Evolutionary conservation across 2,113 vertebrate genomes (phyloP), one percentile per base, ranked within the genome.

Genomic region (Salvelinus namaycush): DNA sequence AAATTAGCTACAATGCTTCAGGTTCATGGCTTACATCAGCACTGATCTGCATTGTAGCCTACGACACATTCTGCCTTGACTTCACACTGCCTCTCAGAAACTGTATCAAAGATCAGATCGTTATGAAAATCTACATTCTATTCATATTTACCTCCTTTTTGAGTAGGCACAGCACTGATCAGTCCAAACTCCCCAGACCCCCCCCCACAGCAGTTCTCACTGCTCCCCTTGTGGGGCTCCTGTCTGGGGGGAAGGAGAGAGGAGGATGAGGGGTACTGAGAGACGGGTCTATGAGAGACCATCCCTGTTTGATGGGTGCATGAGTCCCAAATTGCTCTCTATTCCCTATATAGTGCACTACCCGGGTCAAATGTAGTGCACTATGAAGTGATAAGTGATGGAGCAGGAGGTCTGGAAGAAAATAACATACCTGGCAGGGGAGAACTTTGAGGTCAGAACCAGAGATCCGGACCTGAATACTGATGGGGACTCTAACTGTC

Each of bases 401-500:
- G 75, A 78, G 74, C 66, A 14, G 16, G 51, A 54, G 51, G 51
- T 18, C 51, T 57, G n/a, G 22, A 3, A 44, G 34, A 2, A 62
- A 11, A 20, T 29, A 72, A 39, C 59, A 31, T 26, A 29, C 20
- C 48, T 73, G 81, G 85, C 81, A 86, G 75, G 68, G 59, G 54
- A 44, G 34, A 22, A 57, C 79, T 78, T 65, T 85, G 80, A 31
- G 83, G 57, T 62, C 57, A 77, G 80, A 64, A 71, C 66, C 9
- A 70, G 78, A 81, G 78, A 76, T 86, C 79, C 2, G 60, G 72
- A 87, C 71, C 80, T 82, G 77, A 79, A 80, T 78, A 75, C 5
- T 27, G 69, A 76, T 77, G 57, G 75, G 22, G 70, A 76, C 13
- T 60, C 54, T 76, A 78, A 78, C 24, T 44, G 9, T 44, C 39